A percentile compares a stretch with the other conserved stretches of the same genome.
Evolutionary conservation across 2,797 vertebrate species (phyloP).

Genomic region (Onychomys arenicola): DNA sequence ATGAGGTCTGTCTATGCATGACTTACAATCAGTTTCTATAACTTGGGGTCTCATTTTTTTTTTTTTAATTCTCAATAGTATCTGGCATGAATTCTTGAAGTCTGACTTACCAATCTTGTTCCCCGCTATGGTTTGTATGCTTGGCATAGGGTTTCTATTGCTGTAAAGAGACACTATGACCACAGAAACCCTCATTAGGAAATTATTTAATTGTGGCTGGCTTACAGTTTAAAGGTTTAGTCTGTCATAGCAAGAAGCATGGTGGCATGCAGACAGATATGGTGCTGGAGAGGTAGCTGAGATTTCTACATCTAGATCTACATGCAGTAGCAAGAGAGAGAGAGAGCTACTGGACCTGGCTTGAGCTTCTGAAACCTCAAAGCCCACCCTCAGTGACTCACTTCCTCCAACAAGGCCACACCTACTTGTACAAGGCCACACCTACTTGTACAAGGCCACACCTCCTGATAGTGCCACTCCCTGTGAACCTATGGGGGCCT

Average conservation of each 20-base stretch:
- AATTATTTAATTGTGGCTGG: not conserved
- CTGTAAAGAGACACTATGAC: not conserved
- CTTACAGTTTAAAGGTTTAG: not conserved
- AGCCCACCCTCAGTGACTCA: not conserved
- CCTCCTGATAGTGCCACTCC: not conserved
- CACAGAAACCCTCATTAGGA: not conserved
- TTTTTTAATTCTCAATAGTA: not conserved
- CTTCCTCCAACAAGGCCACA: not conserved
- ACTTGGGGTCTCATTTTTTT: not conserved
- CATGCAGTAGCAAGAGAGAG: not conserved
- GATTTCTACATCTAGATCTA: not conserved
- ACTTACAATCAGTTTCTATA: conserved; percentile 4
- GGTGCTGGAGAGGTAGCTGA: not conserved
- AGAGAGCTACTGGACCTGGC: not conserved
- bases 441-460: not conserved
- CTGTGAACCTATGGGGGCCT: not conserved
- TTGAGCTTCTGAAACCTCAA: not conserved
- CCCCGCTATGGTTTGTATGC: not conserved
- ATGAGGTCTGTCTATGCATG: not conserved
- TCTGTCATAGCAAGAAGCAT: not conserved
- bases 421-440: too few relatives aligned
- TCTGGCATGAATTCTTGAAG: not conserved
- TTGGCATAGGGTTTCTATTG: not conserved
- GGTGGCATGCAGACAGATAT: not conserved
- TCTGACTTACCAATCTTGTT: not conserved